Evolutionary conservation across 2,888 invertebrate genomes (phyloP).

Genomic region (Xylota sylvarum): DNA sequence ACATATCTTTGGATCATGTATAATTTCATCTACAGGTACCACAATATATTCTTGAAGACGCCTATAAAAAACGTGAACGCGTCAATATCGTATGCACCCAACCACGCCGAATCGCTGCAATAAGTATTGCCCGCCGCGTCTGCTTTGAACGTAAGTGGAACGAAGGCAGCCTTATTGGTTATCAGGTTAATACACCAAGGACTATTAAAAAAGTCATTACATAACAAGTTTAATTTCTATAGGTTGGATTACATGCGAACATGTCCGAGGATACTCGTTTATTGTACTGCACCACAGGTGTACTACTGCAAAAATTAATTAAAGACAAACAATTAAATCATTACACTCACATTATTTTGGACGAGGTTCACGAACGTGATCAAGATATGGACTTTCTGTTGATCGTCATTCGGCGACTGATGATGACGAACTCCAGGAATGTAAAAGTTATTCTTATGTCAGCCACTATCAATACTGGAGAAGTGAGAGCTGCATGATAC

Average conservation of each 20-base stretch:
- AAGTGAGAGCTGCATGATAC: slow-evolving; percentile 74
- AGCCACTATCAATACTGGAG: slow-evolving; percentile 93
- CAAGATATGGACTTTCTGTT: slow-evolving; percentile 96
- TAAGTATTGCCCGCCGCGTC: slow-evolving; percentile 94
- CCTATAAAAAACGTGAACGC: slow-evolving; percentile 87
- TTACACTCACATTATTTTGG: slow-evolving; percentile 95
- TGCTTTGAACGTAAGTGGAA: slow-evolving; percentile 93
- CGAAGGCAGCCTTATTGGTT: slow-evolving; percentile 93
- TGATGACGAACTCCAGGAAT: slow-evolving; percentile 87
- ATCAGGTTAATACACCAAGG: slow-evolving; percentile 88
- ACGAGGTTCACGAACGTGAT: slow-evolving; percentile 97
- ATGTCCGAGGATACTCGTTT: slow-evolving; percentile 88
- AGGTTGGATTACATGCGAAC: slow-evolving; percentile 81
- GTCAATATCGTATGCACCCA: slow-evolving; percentile 97
- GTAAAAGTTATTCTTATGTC: slow-evolving; percentile 96
- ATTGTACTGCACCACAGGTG: slow-evolving; percentile 95
- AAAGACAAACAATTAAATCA: slow-evolving; percentile 89
- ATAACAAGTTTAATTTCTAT: slow-evolving; percentile 7
- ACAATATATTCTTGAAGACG: slow-evolving; percentile 95
- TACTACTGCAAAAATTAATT: slow-evolving; percentile 92
- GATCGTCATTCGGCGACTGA: slow-evolving; percentile 91
- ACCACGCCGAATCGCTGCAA: slow-evolving; percentile 96
- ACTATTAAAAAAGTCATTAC: neutral
- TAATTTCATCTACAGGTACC: too few species aligned
- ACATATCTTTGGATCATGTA: too few species aligned